Base-by-base conservation (phyloP, 2,113 vertebrate species). In the Indri indri region DNA sequence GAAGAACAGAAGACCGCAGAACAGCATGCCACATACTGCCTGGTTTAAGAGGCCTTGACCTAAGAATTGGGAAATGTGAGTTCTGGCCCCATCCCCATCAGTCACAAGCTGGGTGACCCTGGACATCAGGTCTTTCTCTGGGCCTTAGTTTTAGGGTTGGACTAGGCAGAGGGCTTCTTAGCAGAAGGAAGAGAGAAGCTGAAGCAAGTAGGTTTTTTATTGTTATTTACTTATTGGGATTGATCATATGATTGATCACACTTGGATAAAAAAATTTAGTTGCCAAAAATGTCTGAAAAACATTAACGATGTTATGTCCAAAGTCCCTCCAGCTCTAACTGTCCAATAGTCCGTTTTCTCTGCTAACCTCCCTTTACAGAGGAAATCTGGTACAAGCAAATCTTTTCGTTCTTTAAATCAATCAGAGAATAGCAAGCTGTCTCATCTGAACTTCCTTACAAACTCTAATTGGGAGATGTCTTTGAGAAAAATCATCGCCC, bases 381-480 rank as follows among this genome's bases (percentile, higher is more conserved):
- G 37, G 23, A 89, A 95, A 59, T 77, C 45, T 73, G n/a, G 17
- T 42, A 34, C 23, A 40, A 91, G 37, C 30, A 32, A 32, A 76
- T 59, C 66, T 87, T 92, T 87, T 83, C 45, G 27, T 63, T 83
- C 93, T 92, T 73, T 71, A 90, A 76, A 76, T 94, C 83, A 88
- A 83, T 88, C 86, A 74, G 81, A 80, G 27, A 91, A 68, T 42
- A 11, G 45, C 23, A 77, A 92, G 68, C 27, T 63, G 37, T 92
- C 71, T 37, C 54, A 65, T 73, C 0, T 74, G 57, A 90, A 65
- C 42, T 81, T 95, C n/a, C 65, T 80, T 57, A 80, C 82, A 27
- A 13, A 25, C 81, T 84, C 45, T 80, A 61, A 70, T 76, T 65
- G 77, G 68, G 42, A 93, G 37, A 94, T 47, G 5, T 74, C 45